Evolutionary conservation across 2,113 vertebrate genomes (phyloP).

Genomic region (Macquaria australasica): DNA sequence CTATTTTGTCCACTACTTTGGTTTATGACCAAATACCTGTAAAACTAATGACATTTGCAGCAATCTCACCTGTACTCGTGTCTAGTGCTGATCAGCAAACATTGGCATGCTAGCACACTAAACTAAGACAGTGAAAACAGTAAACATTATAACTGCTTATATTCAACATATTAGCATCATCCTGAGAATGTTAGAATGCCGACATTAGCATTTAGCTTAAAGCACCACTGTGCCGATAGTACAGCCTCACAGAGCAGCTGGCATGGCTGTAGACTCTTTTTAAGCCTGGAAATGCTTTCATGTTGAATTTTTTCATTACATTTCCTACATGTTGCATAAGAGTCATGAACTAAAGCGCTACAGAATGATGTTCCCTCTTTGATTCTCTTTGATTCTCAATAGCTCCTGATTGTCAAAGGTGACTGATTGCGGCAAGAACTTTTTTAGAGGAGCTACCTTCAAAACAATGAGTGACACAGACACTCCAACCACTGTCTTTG

Average conservation of each 20-base stretch:
- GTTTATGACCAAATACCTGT: not conserved
- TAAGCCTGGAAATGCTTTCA: no score
- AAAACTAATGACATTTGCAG: not conserved
- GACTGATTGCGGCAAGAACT: slow-evolving; percentile 45
- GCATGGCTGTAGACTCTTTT: not conserved
- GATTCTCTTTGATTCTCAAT: slow-evolving; percentile 28
- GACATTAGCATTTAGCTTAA: no score
- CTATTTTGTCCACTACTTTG: not conserved
- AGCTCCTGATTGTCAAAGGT: slow-evolving; percentile 61
- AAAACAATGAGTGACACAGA: not conserved
- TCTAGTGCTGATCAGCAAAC: not conserved
- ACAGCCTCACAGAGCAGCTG: no score
- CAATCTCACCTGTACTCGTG: not conserved
- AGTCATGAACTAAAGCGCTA: not conserved
- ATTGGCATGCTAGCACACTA: not conserved
- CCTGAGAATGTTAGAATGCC: not conserved
- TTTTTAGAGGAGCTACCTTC: not conserved
- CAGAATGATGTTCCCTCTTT: not conserved
- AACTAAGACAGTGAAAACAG: not conserved
- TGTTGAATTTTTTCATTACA: not conserved
- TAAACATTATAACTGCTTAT: not conserved
- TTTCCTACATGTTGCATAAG: not conserved
- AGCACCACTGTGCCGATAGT: no score
- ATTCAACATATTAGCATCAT: no score
- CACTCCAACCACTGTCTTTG: not conserved